These are phyloP conservation scores for Ctenomys sociabilis DNA, from an alignment of 2,113 vertebrate species.

Conservation along the genomic window DNA sequence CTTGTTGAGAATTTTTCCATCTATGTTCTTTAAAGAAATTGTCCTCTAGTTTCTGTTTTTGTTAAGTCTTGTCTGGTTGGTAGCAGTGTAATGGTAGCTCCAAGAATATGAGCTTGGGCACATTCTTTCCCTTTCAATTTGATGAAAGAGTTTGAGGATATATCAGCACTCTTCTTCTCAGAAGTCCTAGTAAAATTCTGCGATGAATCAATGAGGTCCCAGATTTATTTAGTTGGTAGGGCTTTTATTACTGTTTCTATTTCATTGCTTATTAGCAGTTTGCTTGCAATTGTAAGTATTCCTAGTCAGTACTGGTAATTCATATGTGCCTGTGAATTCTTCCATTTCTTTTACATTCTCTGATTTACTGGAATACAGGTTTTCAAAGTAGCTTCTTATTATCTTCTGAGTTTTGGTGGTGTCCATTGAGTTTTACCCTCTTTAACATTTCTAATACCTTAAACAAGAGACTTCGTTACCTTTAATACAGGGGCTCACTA, in stretches of 20 bases:
- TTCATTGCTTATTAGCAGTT: not conserved
- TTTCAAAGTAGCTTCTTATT: not conserved
- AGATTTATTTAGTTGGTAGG: not conserved
- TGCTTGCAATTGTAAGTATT: not conserved
- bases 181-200: not conserved
- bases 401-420: not conserved
- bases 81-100: not conserved
- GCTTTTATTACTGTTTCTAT: not conserved
- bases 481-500: too few species aligned
- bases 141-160: not conserved
- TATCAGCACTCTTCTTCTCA: not conserved
- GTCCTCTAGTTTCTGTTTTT: not conserved
- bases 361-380: not conserved
- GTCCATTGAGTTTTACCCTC: not conserved
- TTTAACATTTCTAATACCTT: not conserved
- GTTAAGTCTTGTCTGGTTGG: not conserved
- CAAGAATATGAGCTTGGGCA: not conserved
- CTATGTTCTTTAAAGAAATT: not conserved
- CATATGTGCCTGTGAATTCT: not conserved
- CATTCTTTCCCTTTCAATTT: not conserved
- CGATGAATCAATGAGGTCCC: not conserved
- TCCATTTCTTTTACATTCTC: not conserved
- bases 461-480: not conserved
- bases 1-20: not conserved
- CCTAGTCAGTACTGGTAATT: not conserved